Conservation (phyloP, 2,113 vertebrate species). For the Cinclus mexicanus region DNA sequence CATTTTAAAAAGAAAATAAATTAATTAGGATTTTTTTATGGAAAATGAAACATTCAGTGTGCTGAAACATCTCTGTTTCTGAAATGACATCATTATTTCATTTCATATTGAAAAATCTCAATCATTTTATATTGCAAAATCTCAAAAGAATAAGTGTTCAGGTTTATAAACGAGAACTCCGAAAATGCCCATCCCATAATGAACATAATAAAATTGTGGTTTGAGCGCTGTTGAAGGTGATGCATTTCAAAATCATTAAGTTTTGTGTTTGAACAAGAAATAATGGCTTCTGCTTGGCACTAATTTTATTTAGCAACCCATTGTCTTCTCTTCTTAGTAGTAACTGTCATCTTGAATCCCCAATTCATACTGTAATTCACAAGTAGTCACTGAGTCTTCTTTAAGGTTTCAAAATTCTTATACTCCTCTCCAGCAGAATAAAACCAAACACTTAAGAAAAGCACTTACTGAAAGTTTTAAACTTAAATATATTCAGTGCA, state of each 20-base stretch:
- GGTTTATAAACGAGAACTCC: not conserved
- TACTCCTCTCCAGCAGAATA: not conserved
- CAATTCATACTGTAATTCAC: not conserved
- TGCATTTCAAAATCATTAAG: not conserved
- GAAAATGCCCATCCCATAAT: not conserved
- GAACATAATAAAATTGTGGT: not conserved
- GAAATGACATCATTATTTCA: not conserved
- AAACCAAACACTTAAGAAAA: not conserved
- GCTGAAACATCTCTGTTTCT: not conserved
- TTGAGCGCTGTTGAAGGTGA: not conserved
- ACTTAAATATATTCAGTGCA: not conserved
- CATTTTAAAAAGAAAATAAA: not conserved
- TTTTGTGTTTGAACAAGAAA: not conserved
- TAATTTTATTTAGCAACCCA: not conserved
- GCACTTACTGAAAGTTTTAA: not conserved
- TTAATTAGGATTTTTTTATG: not conserved
- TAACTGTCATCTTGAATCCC: not conserved
- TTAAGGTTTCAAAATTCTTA: not conserved
- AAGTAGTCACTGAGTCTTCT: not conserved
- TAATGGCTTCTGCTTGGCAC: not conserved
- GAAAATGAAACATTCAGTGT: not conserved
- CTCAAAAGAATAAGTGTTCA: not conserved
- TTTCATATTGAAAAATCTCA: not conserved
- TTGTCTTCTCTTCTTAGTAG: not conserved
- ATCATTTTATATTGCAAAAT: not conserved